Conservation (phyloP, 2,113 vertebrate species). For the Tyto alba region DNA sequence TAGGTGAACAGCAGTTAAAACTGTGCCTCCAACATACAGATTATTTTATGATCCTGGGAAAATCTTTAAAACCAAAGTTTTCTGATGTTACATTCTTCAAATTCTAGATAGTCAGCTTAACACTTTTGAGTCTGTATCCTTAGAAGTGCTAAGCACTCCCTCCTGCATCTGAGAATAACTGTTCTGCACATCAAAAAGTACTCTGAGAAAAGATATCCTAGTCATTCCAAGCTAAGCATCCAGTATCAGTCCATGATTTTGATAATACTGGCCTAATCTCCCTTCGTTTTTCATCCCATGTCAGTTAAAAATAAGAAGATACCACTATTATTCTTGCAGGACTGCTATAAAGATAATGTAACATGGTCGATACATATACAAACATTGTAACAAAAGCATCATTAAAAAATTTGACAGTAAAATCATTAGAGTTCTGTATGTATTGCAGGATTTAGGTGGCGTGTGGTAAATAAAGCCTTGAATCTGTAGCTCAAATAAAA, state of each 20-base stretch:
- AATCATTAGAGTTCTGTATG: neutral
- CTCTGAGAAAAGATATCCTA: neutral
- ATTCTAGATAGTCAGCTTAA: constrained; percentile 33
- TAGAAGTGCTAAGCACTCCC: neutral
- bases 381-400: neutral
- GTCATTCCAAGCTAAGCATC: constrained; percentile 28
- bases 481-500: neutral
- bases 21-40: neutral
- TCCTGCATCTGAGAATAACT: neutral
- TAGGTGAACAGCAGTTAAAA: constrained; percentile 33
- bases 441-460: neutral
- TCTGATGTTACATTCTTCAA: constrained; percentile 27
- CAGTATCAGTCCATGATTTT: neutral
- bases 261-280: constrained; percentile 18
- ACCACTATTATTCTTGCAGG: neutral
- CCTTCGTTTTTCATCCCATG: constrained; percentile 1
- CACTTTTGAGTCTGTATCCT: neutral
- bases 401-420: neutral
- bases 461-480: neutral
- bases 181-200: constrained; percentile 28
- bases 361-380: neutral
- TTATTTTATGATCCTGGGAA: constrained; percentile 45
- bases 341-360: constrained; percentile 38
- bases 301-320: constrained; percentile 27
- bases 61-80: neutral